Base-by-base conservation (phyloP, 2,888 invertebrate genomes). In the Folsomia manolachei region DNA sequence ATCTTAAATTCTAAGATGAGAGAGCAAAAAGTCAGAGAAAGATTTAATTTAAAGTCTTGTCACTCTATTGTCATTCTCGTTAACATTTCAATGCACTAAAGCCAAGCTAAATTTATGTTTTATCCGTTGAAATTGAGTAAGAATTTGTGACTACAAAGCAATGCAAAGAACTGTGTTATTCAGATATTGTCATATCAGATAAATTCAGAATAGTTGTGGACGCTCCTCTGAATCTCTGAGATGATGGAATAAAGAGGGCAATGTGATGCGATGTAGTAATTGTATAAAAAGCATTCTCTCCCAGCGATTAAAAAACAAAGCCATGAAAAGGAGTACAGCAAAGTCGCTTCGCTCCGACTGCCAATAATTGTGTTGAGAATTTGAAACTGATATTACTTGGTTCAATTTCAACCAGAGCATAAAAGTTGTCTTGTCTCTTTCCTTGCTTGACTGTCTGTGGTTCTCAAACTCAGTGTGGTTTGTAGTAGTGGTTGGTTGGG, bases 271-370 rank as follows among this genome's bases (percentile, higher is more conserved):
- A n/a, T n/a, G n/a, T n/a, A n/a, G n/a, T n/a, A n/a, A n/a, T n/a
- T n/a, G n/a, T n/a, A n/a, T n/a, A 14, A 39, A 39, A 39, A 39
- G 39, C 39, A 39, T 39, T 39, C n/a, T n/a, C n/a, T n/a, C 39
- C 39, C 39, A 21, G n/a, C n/a, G 56, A 56, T 56, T 56, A 56
- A 56, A 56, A 56, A 56, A 56, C 7, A 56, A 56, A 56, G 39
- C 24, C 62, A 62, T n/a, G n/a, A n/a, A n/a, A n/a, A n/a, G n/a
- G n/a, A n/a, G n/a, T n/a, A n/a, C n/a, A 62, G 25, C 62, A 63
- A 63, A 21, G 27, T 27, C n/a, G 4, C 63, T 63, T 27, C 63
- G 63, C 63, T 63, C 63, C 63, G 63, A 63, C 63, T 63, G 63
- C 27, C 63, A 63, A 63, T 63, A 63, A 63, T 63, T 63, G 63